phyloP scores from a whole-genome alignment of 1,140 invertebrate genomes.

The Parapsyche elsis region DNA sequence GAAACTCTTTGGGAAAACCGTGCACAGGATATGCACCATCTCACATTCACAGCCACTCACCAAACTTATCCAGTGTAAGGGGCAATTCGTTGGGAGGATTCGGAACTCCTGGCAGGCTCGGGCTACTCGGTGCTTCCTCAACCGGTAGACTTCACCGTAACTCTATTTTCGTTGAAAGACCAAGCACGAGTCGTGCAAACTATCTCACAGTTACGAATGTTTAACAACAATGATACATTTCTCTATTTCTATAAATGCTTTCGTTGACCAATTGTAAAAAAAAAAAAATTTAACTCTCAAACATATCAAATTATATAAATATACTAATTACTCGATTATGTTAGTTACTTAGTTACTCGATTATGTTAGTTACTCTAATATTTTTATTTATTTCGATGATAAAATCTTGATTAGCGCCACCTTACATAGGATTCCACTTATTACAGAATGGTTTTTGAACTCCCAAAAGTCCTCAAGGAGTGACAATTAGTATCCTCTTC shows the following conservation, averaged over 20 bases:
- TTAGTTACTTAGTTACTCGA: too few species aligned
- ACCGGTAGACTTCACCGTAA: constrained; percentile 50
- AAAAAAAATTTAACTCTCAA: too few species aligned
- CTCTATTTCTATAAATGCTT: neutral
- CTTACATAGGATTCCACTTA: too few species aligned
- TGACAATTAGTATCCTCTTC: too few species aligned
- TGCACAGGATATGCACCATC: constrained; percentile 36
- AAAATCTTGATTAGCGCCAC: too few species aligned
- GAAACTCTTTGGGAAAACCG: constrained; percentile 51
- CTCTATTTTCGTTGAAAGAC: constrained; percentile 51
- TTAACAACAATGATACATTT: constrained; percentile 39
- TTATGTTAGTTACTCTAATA: too few species aligned
- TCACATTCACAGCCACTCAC: constrained; percentile 36
- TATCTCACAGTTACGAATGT: constrained; percentile 55
- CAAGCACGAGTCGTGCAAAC: constrained; percentile 50
- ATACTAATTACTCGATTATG: too few species aligned
- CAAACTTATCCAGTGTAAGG: constrained; percentile 22
- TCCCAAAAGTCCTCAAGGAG: too few species aligned
- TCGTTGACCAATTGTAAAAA: neutral
- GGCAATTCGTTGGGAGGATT: constrained; percentile 50
- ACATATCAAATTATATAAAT: too few species aligned
- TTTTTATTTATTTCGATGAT: too few species aligned
- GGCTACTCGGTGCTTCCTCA: constrained; percentile 31
- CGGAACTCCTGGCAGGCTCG: constrained; percentile 39
- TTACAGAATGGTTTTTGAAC: too few species aligned